A percentile compares a stretch with the other conserved stretches of the same genome.
phyloP scores from a whole-genome alignment of 1,140 invertebrate genomes.

The Drosophila nasuta region DNA sequence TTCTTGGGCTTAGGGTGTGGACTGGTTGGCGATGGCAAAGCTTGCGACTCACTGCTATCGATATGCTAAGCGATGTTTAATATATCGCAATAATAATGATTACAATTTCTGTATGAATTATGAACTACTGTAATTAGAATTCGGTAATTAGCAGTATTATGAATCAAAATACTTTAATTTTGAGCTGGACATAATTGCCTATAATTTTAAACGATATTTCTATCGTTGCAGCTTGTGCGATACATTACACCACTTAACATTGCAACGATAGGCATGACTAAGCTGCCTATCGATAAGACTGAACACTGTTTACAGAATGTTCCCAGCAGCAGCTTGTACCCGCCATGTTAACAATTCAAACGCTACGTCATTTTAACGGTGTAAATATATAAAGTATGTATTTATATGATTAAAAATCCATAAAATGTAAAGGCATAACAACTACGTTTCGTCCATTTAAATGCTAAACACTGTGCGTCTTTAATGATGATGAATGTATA shows the following conservation, averaged over 20 bases:
- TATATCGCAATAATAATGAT: neutral
- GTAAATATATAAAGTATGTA: constrained; percentile 20
- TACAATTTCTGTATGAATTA: neutral
- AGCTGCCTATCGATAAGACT: constrained; percentile 10
- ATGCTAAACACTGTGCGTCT: constrained; percentile 67
- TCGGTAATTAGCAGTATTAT: neutral
- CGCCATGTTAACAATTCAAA: neutral
- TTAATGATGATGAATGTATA: constrained; percentile 20
- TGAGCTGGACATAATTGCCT: too few relatives aligned
- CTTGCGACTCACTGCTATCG: neutral
- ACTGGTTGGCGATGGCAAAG: constrained; percentile 51
- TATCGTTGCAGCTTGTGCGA: neutral
- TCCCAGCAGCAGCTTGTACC: neutral
- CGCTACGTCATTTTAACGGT: neutral
- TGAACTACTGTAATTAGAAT: too few relatives aligned
- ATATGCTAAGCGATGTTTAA: neutral
- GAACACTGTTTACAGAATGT: neutral
- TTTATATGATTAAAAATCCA: constrained; percentile 35
- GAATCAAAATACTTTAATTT: too few relatives aligned
- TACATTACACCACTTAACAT: neutral
- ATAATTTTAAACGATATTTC: neutral
- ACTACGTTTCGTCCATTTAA: constrained; percentile 36
- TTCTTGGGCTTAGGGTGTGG: constrained; percentile 72
- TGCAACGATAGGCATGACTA: neutral
- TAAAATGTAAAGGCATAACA: constrained; percentile 17